Evolutionary conservation across 2,888 invertebrate species (phyloP).

Genomic region (Andricus curvator): DNA sequence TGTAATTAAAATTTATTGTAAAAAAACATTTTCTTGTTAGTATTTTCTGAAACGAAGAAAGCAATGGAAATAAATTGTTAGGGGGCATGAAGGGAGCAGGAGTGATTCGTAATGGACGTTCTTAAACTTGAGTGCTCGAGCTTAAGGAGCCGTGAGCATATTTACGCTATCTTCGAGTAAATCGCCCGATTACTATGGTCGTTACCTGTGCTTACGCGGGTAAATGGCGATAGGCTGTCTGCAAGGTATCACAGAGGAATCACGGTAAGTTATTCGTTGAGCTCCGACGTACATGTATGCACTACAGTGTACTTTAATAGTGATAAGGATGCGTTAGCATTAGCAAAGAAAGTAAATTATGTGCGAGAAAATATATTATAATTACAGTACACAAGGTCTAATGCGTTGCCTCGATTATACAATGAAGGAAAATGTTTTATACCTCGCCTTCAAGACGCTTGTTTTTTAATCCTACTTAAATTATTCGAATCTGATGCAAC

Average conservation of each 20-base stretch:
- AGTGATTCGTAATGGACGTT: slow-evolving; percentile 42
- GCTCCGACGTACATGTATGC: slow-evolving; percentile 33
- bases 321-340: slow-evolving; percentile 31
- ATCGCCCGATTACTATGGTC: slow-evolving; percentile 56
- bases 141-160: slow-evolving; percentile 49
- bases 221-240: slow-evolving; percentile 57
- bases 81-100: background rate
- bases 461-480: slow-evolving; percentile 32
- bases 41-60: background rate
- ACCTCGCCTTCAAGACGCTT: slow-evolving; percentile 22
- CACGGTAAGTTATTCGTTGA: slow-evolving; percentile 54
- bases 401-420: background rate
- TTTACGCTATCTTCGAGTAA: slow-evolving; percentile 54
- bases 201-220: slow-evolving; percentile 58
- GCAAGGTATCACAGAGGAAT: slow-evolving; percentile 54
- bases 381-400: slow-evolving; percentile 21
- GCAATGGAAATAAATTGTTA: slow-evolving; percentile 1
- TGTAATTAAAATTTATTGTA: background rate
- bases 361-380: slow-evolving; percentile 34
- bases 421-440: slow-evolving; percentile 17
- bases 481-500: slow-evolving; percentile 34
- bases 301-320: slow-evolving; percentile 8
- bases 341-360: slow-evolving; percentile 29
- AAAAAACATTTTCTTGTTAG: background rate
- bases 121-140: slow-evolving; percentile 48